Percentiles rank a stretch among this genome's conserved stretches.
phyloP scores from a whole-genome alignment of 2,888 invertebrate species.

The Erynnis tages region DNA sequence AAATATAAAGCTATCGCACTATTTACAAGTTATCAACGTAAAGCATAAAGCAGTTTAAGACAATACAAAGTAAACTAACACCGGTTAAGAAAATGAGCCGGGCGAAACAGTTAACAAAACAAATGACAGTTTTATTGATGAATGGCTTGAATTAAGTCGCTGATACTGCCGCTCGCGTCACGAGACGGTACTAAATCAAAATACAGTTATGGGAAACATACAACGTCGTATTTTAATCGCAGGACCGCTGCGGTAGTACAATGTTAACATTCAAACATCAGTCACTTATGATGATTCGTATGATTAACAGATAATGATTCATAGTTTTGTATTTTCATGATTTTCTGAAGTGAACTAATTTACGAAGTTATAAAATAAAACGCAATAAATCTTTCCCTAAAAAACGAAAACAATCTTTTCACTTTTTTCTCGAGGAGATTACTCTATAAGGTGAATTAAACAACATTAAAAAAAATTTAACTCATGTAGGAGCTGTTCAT shows the following conservation, averaged over 20 bases:
- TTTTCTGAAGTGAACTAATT: too few species aligned
- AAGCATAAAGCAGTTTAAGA: too few species aligned
- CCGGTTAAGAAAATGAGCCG: neutral
- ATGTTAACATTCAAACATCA: neutral
- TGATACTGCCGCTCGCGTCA: conserved; percentile 13
- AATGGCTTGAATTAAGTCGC: conserved; percentile 17
- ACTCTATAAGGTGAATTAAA: too few species aligned
- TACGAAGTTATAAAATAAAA: too few species aligned
- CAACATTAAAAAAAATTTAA: too few species aligned
- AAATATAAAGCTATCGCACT: too few species aligned
- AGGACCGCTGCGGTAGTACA: neutral
- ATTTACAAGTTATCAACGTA: too few species aligned
- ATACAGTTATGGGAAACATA: conserved; percentile 22
- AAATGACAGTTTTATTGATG: conserved; percentile 26
- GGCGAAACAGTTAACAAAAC: conserved; percentile 7
- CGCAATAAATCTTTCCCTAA: too few species aligned
- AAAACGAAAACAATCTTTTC: too few species aligned
- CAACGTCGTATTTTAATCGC: neutral
- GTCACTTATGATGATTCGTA: neutral
- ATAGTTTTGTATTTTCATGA: too few species aligned
- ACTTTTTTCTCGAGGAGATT: too few species aligned
- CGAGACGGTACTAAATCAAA: conserved; percentile 20
- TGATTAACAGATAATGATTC: neutral
- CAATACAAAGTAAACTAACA: neutral
- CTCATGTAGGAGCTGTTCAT: too few species aligned